Base-by-base conservation (phyloP, 2,888 invertebrate species). In the Stegophylla sp. region DNA sequence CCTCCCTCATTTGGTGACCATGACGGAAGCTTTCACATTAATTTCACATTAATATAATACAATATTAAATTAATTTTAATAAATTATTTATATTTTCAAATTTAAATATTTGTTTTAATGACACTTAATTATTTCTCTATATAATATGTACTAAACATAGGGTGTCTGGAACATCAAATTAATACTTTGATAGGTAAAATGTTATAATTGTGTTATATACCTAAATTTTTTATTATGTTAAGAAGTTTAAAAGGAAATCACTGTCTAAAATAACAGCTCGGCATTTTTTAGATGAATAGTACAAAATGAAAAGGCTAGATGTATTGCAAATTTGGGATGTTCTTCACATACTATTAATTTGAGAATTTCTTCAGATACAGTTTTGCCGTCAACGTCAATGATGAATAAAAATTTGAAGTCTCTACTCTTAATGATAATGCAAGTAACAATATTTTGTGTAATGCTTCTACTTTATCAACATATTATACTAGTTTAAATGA, bases 371-470 rank as follows among this genome's bases (percentile, higher is more conserved):
- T n/a, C n/a, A n/a, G n/a, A n/a, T n/a, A n/a, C n/a, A n/a, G n/a
- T n/a, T n/a, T n/a, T n/a, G n/a, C n/a, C n/a, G 28, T 71, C 69
- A 71, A 71, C 51, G 51, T 71, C 69, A 9, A 12, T 51, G 20
- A n/a, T 45, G n/a, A 71, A 53, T n/a, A 71, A 12, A 51, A 28
- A 34, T 1, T 71, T 7, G 28, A 71, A 71, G 20, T 28, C n/a
- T n/a, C 51, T 51, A 71, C 48, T 71, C 28, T 51, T n/a, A 71
- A 71, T 28, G 20, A 71, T 28, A 53, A n/a, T 28, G 1, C 51
- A 34, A 71, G 69, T 71, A 71, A 34, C 34, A 53, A 71, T 26
- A 17, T 3, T 71, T 71, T 13, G 23, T 17, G 34, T 71, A 20
- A 51, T 69, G 12, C 28, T 13, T 28, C 20, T n/a, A 71, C 10